A percentile compares a stretch with the other conserved stretches of the same genome.
phyloP scores from a whole-genome alignment of 2,797 vertebrate genomes.

The Psittacula echo region DNA sequence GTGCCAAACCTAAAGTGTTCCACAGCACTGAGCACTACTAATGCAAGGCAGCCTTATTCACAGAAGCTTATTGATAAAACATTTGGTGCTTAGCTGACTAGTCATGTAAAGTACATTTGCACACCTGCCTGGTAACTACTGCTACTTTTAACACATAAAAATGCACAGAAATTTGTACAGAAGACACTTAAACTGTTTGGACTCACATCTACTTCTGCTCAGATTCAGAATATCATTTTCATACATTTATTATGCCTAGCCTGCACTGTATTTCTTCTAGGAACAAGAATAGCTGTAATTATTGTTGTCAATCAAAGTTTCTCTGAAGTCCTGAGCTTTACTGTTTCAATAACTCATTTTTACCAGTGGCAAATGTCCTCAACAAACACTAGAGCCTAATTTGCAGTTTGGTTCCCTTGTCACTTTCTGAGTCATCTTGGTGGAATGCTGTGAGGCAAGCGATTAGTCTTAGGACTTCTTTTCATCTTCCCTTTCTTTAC shows the following conservation, averaged over 20 bases:
- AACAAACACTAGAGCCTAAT: conserved; percentile 65
- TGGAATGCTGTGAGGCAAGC: conserved; percentile 55
- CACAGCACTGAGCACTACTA: not conserved
- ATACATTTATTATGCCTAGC: conserved; percentile 44
- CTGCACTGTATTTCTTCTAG: conserved; percentile 39
- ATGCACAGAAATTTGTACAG: not conserved
- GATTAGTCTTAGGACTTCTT: conserved; percentile 50
- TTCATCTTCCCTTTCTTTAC: conserved; percentile 55
- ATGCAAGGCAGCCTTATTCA: not conserved
- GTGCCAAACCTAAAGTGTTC: not conserved
- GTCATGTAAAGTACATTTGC: not conserved
- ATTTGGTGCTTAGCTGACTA: not conserved
- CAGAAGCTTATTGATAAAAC: not conserved
- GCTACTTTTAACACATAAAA: not conserved
- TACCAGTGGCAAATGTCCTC: conserved; percentile 55
- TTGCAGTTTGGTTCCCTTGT: conserved; percentile 64
- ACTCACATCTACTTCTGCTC: conserved; percentile 16
- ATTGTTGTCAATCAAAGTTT: conserved; percentile 69
- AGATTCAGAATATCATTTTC: conserved; percentile 51
- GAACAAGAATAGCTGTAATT: conserved; percentile 69
- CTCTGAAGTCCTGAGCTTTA: conserved; percentile 64
- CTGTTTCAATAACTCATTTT: conserved; percentile 67
- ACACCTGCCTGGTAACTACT: not conserved
- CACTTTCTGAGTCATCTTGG: conserved; percentile 61
- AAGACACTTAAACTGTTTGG: conserved; percentile 19